These are phyloP conservation scores for Lepas anatifera DNA, from an alignment of 2,888 invertebrate species.

Conservation along the genomic window DNA sequence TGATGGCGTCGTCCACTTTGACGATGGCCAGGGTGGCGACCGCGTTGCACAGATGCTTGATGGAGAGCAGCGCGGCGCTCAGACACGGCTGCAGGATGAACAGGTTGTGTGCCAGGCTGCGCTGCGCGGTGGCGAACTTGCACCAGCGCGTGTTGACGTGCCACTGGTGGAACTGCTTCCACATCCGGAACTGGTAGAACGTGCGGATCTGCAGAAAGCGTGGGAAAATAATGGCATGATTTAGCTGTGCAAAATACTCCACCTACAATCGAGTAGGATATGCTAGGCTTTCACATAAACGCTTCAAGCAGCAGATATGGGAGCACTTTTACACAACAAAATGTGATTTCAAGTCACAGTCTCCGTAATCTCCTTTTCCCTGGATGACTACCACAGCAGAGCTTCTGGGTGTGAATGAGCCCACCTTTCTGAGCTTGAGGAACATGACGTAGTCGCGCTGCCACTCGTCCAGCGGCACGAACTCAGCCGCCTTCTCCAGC, in stretches of 20 bases:
- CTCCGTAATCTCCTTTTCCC: too few relatives aligned
- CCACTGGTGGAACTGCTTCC: constrained; percentile 68
- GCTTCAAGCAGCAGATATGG: too few relatives aligned
- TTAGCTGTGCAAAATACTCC: too few relatives aligned
- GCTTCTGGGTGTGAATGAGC: not conserved
- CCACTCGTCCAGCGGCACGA: constrained; percentile 65
- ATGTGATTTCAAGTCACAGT: too few relatives aligned
- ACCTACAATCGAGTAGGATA: too few relatives aligned
- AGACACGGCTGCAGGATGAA: constrained; percentile 61
- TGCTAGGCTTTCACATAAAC: too few relatives aligned
- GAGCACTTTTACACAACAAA: too few relatives aligned
- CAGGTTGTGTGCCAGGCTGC: constrained; percentile 50
- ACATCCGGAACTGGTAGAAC: constrained; percentile 35
- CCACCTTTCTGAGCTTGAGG: constrained; percentile 56
- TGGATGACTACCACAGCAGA: too few relatives aligned
- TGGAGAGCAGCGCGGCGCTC: constrained; percentile 53
- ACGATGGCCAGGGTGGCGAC: constrained; percentile 29
- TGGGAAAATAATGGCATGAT: too few relatives aligned
- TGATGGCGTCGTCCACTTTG: constrained; percentile 20
- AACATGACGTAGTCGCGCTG: constrained; percentile 71
- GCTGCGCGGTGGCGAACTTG: constrained; percentile 49
- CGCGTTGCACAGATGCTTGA: constrained; percentile 53
- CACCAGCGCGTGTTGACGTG: constrained; percentile 54
- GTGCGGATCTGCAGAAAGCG: constrained; percentile 32
- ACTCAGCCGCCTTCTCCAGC: constrained; percentile 50